These are phyloP conservation scores for Agonopterix arenella DNA, from an alignment of 2,888 invertebrate genomes.

Conservation along the genomic window DNA sequence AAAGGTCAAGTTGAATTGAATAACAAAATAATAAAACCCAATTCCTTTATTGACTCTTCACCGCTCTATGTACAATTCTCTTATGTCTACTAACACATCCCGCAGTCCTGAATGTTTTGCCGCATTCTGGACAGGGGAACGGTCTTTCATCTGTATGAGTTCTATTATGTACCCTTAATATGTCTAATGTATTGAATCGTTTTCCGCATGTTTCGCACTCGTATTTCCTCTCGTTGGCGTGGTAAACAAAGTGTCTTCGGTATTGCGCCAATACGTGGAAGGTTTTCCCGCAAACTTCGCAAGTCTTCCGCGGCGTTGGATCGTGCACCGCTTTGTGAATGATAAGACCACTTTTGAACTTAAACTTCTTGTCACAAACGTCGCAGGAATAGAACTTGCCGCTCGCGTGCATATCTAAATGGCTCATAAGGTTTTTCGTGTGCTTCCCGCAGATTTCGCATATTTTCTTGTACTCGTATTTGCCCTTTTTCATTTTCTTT, in stretches of 20 bases:
- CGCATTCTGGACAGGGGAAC: conserved; percentile 62
- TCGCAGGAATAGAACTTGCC: conserved; percentile 59
- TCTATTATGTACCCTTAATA: conserved; percentile 64
- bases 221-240: conserved; percentile 71
- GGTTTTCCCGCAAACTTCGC: conserved; percentile 71
- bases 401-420: conserved; percentile 59
- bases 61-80: conserved; percentile 55
- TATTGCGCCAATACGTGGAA: conserved; percentile 71
- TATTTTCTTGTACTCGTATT: conserved; percentile 63
- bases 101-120: conserved; percentile 66
- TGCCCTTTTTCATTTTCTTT: conserved; percentile 40
- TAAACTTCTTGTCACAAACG: conserved; percentile 66
- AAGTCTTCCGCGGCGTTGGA: conserved; percentile 65
- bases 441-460: conserved; percentile 68
- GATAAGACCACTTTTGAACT: conserved; percentile 63
- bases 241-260: conserved; percentile 67
- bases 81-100: conserved; percentile 68
- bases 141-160: conserved; percentile 69
- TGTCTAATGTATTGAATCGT: conserved; percentile 71
- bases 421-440: conserved; percentile 55
- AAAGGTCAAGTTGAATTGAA: conserved; percentile 9
- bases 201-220: conserved; percentile 73
- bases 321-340: conserved; percentile 65
- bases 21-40: conserved; percentile 31
- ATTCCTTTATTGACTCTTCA: conserved; percentile 23